phyloP scores from a whole-genome alignment of 2,113 vertebrate species.

The Bos javanicus region DNA sequence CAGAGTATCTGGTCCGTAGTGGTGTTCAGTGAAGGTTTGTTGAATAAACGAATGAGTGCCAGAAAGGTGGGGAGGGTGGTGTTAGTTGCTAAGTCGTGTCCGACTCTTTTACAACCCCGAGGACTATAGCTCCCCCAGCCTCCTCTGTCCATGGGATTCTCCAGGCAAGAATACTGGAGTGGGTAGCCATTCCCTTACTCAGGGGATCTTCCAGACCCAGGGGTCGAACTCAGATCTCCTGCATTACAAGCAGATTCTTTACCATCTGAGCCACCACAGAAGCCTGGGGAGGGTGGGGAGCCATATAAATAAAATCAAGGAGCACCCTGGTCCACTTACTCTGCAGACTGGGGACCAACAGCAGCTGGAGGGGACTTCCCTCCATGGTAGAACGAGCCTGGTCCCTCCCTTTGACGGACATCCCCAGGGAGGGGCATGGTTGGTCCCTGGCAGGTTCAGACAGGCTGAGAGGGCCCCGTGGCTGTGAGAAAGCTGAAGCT shows the following conservation, averaged over 20 bases:
- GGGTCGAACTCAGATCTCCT: neutral
- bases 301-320: neutral
- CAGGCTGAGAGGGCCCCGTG: neutral
- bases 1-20: neutral
- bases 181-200: neutral
- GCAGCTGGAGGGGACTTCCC: conserved; percentile 35
- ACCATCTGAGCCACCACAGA: neutral
- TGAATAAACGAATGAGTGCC: neutral
- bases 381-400: fast-evolving
- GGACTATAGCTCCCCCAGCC: neutral
- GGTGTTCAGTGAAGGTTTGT: neutral
- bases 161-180: neutral
- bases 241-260: neutral
- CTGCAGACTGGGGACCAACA: no score
- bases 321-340: neutral
- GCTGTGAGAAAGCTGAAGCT: neutral
- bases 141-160: neutral
- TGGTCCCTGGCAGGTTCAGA: neutral
- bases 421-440: neutral
- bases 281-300: neutral
- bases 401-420: neutral
- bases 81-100: neutral
- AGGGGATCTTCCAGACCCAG: neutral
- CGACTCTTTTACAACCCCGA: neutral
- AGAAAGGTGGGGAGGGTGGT: neutral